Percentiles rank a stretch among this genome's conserved stretches.
Evolutionary conservation across 2,797 vertebrate genomes (phyloP).

Genomic region (Sebastes umbrosus): DNA sequence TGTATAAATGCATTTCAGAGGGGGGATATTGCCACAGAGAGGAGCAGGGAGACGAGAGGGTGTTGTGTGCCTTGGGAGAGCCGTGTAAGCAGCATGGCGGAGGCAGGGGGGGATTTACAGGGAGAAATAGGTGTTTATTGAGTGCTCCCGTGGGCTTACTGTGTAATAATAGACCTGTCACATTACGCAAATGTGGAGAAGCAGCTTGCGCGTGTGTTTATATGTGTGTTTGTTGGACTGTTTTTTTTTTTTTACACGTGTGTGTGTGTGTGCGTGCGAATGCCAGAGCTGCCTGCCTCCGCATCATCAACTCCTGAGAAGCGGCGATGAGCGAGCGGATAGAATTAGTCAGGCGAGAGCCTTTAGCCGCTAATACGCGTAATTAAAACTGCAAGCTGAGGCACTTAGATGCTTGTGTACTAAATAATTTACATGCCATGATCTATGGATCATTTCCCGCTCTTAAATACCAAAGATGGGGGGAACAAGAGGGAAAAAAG

Average conservation of each 20-base stretch:
- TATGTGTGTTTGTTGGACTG: constrained; percentile 64
- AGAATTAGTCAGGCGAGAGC: constrained; percentile 87
- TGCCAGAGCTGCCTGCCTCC: constrained; percentile 61
- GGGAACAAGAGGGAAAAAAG: constrained; percentile 57
- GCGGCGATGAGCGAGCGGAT: constrained; percentile 74
- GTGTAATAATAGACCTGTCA: constrained; percentile 90
- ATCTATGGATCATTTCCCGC: constrained; percentile 84
- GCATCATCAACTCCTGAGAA: constrained; percentile 74
- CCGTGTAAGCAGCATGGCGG: constrained; percentile 80
- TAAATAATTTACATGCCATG: constrained; percentile 86
- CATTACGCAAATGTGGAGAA: constrained; percentile 88
- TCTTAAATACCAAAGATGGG: constrained; percentile 73
- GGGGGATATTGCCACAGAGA: constrained; percentile 72
- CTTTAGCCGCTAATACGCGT: constrained; percentile 86
- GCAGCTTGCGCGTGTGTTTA: constrained; percentile 76
- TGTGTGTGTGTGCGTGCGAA: constrained; percentile 38
- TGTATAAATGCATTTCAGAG: constrained; percentile 79
- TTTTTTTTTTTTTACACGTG: constrained; percentile 52
- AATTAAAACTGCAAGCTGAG: constrained; percentile 85
- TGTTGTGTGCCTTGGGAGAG: constrained; percentile 84
- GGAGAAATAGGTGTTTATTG: constrained; percentile 89
- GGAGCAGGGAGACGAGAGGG: constrained; percentile 67
- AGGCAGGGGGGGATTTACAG: constrained; percentile 81
- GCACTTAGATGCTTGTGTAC: constrained; percentile 85
- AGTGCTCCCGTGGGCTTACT: constrained; percentile 86